Percentiles rank a stretch among this genome's conserved stretches.
These are phyloP conservation scores for Vanessa atalanta DNA, from an alignment of 1,140 invertebrate genomes.

Conservation along the genomic window DNA sequence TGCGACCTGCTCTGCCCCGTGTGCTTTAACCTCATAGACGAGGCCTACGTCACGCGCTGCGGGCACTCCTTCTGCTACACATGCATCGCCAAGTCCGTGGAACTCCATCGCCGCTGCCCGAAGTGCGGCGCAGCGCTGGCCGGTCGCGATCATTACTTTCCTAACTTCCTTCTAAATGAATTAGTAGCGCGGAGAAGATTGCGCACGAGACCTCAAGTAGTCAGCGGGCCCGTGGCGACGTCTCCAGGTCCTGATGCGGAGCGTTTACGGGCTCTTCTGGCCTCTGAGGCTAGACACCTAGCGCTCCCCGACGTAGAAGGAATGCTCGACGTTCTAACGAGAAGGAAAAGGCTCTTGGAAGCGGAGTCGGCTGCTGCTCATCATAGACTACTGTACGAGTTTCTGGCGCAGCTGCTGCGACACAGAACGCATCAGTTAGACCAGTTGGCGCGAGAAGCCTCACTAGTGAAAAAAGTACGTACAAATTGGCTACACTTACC, in stretches of 20 bases:
- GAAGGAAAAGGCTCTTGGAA: conserved; percentile 90
- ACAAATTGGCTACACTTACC: not conserved
- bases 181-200: conserved; percentile 86
- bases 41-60: conserved; percentile 95
- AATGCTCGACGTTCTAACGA: conserved; percentile 89
- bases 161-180: conserved; percentile 93
- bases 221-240: conserved; percentile 66
- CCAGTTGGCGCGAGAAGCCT: conserved; percentile 86
- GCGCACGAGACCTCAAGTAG: conserved; percentile 72
- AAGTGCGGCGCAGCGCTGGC: conserved; percentile 90
- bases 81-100: conserved; percentile 91
- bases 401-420: conserved; percentile 88
- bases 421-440: conserved; percentile 88
- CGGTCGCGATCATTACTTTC: conserved; percentile 89
- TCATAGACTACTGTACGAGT: conserved; percentile 91
- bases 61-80: conserved; percentile 96
- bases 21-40: conserved; percentile 94
- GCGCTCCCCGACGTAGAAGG: conserved; percentile 90
- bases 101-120: conserved; percentile 91
- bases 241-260: conserved; percentile 54
- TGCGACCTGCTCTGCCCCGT: conserved; percentile 92
- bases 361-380: conserved; percentile 89
- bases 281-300: conserved; percentile 86
- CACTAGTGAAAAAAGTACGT: conserved; percentile 82
- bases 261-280: conserved; percentile 81